Evolutionary conservation across 2,888 invertebrate species (phyloP), one percentile per base, ranked within the genome.

Genomic region (Elysia crispata): DNA sequence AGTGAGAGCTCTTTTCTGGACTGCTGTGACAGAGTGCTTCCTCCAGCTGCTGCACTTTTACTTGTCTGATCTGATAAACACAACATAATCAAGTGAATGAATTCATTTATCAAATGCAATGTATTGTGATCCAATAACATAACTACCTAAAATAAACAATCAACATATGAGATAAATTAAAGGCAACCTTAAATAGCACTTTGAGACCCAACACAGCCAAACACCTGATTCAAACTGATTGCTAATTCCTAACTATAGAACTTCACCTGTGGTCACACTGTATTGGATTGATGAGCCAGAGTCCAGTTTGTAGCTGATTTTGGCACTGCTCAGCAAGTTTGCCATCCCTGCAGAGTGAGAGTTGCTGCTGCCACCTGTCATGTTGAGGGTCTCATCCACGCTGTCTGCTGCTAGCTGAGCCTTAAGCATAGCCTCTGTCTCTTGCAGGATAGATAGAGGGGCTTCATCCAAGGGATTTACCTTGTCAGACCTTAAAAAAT

Each of bases 301-400:
- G 54, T 86, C 87, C n/a, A 87, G 84, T 62, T 87, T 86, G 76
- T 87, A 88, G 79, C 87, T 87, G 31, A 87, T 88, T 77, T 86
- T 86, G 60, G 83, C 84, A 54, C 73, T 84, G 50, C 50, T 25
- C 18, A 66, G 49, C 13, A 82, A 62, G 15, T 82, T 80, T 1
- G 20, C 80, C 60, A 49, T 79, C 81, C 30, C 82, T 57, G 41
- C 80, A 76, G 54, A 31, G 73, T 31, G 76, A 72, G 70, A 30
- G 20, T 28, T 69, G 76, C 33, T 31, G 76, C 60, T 20, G 76
- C 20, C n/a, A 64, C 54, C 28, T 11, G 41, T 41, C 5, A 41
- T 41, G 11, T 41, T 41, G 23, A 77, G 15, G 30, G 33, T 57
- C 50, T 75, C 75, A 30, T 76, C 76, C 8, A 80, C 67, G 31